Evolutionary conservation across 2,113 vertebrate species (phyloP).

Genomic region (Sphyrna mokarran): DNA sequence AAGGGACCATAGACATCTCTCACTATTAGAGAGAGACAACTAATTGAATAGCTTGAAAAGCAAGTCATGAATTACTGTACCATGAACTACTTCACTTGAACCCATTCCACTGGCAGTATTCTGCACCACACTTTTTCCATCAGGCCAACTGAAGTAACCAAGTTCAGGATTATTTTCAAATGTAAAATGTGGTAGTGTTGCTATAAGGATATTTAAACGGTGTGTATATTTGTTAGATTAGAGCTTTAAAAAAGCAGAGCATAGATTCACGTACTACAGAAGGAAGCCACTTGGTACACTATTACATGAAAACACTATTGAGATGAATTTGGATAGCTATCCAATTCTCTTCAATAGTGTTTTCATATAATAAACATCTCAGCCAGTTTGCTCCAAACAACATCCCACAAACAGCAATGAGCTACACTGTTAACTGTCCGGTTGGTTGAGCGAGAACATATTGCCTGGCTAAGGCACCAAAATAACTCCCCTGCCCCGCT

Average conservation of each 20-base stretch:
- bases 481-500: neutral
- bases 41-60: neutral
- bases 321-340: no score
- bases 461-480: neutral
- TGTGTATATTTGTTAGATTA: neutral
- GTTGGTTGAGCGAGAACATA: neutral
- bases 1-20: neutral
- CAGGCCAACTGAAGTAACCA: neutral
- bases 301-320: no score
- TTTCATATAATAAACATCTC: neutral
- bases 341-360: neutral
- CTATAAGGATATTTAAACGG: neutral
- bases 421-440: neutral
- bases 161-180: neutral
- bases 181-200: neutral
- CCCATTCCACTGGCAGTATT: neutral
- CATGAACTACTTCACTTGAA: no score
- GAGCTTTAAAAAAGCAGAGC: neutral
- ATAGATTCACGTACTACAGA: neutral
- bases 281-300: neutral
- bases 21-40: neutral
- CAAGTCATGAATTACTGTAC: no score
- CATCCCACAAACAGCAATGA: neutral
- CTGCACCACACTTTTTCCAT: neutral
- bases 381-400: neutral